phyloP scores from a whole-genome alignment of 2,797 vertebrate species.

The Schizopygopsis pylzovi region DNA sequence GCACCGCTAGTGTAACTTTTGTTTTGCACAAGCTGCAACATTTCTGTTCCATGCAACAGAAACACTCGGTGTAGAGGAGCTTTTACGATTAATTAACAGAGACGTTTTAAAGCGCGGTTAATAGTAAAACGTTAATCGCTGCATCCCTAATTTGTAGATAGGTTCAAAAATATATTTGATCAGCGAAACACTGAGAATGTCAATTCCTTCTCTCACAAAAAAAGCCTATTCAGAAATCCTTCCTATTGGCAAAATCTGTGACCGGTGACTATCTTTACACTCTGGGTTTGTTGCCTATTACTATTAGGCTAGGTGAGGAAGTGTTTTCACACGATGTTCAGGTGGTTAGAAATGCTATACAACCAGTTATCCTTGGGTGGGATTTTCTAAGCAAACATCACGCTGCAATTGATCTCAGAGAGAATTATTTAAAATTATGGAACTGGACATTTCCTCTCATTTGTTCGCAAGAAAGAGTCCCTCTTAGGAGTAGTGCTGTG shows the following conservation, averaged over 20 bases:
- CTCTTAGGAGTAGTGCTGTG: neutral
- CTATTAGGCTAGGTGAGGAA: no score
- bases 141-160: constrained; percentile 14
- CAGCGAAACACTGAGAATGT: constrained; percentile 5
- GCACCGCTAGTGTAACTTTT: no score
- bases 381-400: constrained; percentile 45
- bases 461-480: no score
- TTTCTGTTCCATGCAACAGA: no score
- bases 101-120: no score
- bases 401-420: neutral
- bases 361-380: constrained; percentile 36
- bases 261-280: constrained; percentile 41
- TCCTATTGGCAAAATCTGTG: neutral
- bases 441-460: no score
- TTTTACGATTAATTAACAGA: no score
- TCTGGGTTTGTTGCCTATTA: neutral
- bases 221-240: constrained; percentile 18
- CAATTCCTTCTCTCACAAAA: neutral
- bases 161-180: constrained; percentile 35
- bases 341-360: constrained; percentile 31
- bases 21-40: no score
- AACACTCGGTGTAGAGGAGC: no score
- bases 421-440: neutral
- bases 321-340: constrained; percentile 36
- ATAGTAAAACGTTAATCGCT: no score